phyloP scores from a whole-genome alignment of 2,888 invertebrate genomes.

The Drosophila kokeensis region DNA sequence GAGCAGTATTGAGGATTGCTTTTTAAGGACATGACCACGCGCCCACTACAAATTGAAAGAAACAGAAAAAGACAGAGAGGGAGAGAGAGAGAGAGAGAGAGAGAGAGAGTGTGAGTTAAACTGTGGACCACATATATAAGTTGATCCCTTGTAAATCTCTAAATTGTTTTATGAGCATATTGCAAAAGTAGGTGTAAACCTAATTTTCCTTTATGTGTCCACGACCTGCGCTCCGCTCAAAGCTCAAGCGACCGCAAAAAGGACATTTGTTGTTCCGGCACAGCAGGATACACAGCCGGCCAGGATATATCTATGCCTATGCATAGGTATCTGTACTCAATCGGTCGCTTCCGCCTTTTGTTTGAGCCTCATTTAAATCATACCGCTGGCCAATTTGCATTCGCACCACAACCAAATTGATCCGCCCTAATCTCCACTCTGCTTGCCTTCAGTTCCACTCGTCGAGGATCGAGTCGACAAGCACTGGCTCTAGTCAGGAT shows the following conservation, averaged over 20 bases:
- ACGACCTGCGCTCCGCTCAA: slow-evolving; percentile 37
- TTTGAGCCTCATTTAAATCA: slow-evolving; percentile 78
- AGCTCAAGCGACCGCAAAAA: slow-evolving; percentile 54
- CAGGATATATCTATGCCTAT: neutral
- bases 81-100: neutral
- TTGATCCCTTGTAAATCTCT: slow-evolving; percentile 77
- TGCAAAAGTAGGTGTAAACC: slow-evolving; percentile 77
- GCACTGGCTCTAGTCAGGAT: slow-evolving; percentile 36
- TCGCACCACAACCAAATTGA: slow-evolving; percentile 83
- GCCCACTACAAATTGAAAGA: slow-evolving; percentile 28
- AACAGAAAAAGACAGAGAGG: neutral
- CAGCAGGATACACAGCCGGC: slow-evolving; percentile 56
- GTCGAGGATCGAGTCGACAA: slow-evolving; percentile 1
- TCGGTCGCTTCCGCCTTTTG: slow-evolving; percentile 57
- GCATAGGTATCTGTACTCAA: slow-evolving; percentile 32
- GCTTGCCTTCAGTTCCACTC: neutral
- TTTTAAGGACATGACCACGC: slow-evolving; percentile 48
- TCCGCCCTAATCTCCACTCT: slow-evolving; percentile 76
- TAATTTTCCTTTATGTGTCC: slow-evolving; percentile 71
- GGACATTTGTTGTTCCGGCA: slow-evolving; percentile 70
- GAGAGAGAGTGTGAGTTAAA: neutral
- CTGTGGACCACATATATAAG: slow-evolving; percentile 53
- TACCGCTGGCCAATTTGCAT: slow-evolving; percentile 81
- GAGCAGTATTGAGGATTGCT: slow-evolving; percentile 47
- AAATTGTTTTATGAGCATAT: slow-evolving; percentile 79